Percentiles rank a stretch among this genome's conserved stretches.
phyloP scores from a whole-genome alignment of 2,888 invertebrate genomes.

The Cephalotes varians region DNA sequence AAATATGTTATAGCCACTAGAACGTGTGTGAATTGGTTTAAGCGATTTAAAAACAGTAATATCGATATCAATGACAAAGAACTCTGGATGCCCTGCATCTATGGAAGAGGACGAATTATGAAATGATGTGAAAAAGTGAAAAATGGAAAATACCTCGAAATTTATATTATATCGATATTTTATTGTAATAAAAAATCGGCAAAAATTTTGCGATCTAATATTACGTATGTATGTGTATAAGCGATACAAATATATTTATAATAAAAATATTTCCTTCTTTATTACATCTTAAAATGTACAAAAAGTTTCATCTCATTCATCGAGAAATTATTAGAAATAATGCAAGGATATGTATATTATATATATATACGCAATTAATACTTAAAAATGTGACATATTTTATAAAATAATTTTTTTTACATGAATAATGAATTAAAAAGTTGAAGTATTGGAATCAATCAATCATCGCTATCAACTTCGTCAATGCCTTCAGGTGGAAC shows the following conservation, averaged over 20 bases:
- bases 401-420: not conserved
- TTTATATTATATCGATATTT: too few relatives aligned
- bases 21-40: too few relatives aligned
- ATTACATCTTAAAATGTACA: conserved; percentile 35
- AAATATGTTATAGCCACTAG: too few relatives aligned
- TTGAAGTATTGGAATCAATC: not conserved
- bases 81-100: too few relatives aligned
- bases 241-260: conserved; percentile 1
- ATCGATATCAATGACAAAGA: too few relatives aligned
- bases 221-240: conserved; percentile 35
- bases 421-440: conserved; percentile 27
- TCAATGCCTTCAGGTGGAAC: conserved; percentile 76
- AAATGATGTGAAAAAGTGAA: too few relatives aligned
- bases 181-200: too few relatives aligned
- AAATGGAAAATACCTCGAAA: too few relatives aligned
- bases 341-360: not conserved
- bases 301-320: not conserved
- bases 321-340: conserved; percentile 7
- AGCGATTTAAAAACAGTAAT: too few relatives aligned
- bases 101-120: conserved; percentile 6
- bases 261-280: conserved; percentile 47
- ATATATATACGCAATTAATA: not conserved
- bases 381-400: not conserved
- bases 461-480: conserved; percentile 68
- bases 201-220: too few relatives aligned